These are phyloP conservation scores for Tamandua tetradactyla DNA, from an alignment of 2,797 vertebrate species.

Conservation along the genomic window DNA sequence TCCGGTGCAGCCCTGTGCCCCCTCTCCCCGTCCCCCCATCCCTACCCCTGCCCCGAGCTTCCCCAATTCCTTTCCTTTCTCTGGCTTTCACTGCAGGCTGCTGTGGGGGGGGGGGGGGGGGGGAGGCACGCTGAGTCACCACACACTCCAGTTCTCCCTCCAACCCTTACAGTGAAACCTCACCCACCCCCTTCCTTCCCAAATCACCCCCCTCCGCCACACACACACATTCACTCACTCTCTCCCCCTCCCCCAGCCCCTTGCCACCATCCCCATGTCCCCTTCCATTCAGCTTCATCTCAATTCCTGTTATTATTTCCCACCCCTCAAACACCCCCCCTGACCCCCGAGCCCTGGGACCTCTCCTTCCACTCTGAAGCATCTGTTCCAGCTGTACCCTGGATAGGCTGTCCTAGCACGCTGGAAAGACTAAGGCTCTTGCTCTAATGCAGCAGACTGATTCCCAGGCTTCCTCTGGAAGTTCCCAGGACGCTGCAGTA, in stretches of 20 bases:
- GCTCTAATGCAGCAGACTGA: neutral
- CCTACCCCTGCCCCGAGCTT: conserved; percentile 2
- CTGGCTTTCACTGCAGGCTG: conserved; percentile 57
- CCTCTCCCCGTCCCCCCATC: too few relatives aligned
- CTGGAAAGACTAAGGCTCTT: neutral
- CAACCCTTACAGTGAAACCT: neutral
- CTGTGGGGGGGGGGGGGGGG: neutral
- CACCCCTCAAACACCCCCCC: neutral
- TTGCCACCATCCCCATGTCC: neutral
- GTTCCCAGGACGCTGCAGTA: too few relatives aligned
- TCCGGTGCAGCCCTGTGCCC: neutral
- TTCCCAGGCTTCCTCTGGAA: neutral
- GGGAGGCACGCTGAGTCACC: neutral
- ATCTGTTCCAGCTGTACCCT: neutral
- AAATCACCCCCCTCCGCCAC: neutral
- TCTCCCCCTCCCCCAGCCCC: neutral
- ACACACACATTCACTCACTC: neutral
- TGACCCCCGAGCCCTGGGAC: neutral
- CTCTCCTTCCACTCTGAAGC: neutral
- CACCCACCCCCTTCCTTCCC: neutral
- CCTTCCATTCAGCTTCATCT: neutral
- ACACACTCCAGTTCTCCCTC: neutral
- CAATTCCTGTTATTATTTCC: neutral
- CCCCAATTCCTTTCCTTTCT: conserved; percentile 72
- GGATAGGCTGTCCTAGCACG: neutral